These are phyloP conservation scores for Marmota flaviventris DNA, from an alignment of 2,113 vertebrate genomes.

Conservation along the genomic window DNA sequence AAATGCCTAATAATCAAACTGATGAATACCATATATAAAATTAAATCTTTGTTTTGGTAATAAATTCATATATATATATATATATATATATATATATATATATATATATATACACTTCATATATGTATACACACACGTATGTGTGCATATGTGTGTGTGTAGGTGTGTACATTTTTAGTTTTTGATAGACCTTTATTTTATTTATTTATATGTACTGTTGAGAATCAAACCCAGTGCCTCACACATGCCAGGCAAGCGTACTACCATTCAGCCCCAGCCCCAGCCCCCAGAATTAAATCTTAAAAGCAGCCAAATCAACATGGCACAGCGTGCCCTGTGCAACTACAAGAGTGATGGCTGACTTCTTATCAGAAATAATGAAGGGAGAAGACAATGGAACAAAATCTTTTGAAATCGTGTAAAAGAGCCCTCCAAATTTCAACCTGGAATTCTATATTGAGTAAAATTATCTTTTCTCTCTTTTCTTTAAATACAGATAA, in stretches of 20 bases:
- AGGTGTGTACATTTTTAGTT: too few relatives aligned
- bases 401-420: neutral
- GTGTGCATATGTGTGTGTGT: too few relatives aligned
- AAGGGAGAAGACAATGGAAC: neutral
- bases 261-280: too few relatives aligned
- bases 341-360: neutral
- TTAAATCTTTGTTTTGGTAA: neutral
- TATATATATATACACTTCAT: too few relatives aligned
- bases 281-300: neutral
- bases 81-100: too few relatives aligned
- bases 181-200: too few relatives aligned
- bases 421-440: neutral
- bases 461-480: neutral
- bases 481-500: neutral
- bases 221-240: too few relatives aligned
- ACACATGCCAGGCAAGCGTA: too few relatives aligned
- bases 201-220: too few relatives aligned
- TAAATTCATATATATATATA: too few relatives aligned
- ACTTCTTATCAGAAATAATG: constrained; percentile 14
- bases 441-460: neutral
- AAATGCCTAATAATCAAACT: neutral
- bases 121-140: too few relatives aligned
- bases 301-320: constrained; percentile 5
- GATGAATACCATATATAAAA: neutral
- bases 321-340: neutral